phyloP scores from a whole-genome alignment of 53 echinoderm and acorn worm species.

The Crossaster papposus region DNA sequence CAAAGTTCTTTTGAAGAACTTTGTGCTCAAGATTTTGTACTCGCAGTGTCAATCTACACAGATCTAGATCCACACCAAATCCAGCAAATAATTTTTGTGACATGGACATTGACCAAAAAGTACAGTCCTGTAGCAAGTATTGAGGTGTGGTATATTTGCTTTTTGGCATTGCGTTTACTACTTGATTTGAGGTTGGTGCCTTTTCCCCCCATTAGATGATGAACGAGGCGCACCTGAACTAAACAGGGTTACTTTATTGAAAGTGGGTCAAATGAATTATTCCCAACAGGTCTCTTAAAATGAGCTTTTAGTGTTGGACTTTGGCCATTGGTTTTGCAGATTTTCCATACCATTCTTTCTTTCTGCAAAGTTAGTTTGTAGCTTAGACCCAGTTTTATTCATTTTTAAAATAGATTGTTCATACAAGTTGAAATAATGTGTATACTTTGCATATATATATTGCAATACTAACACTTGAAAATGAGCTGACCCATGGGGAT shows the following conservation, averaged over 20 bases:
- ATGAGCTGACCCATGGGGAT: too few species aligned
- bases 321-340: not conserved
- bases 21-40: too few species aligned
- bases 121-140: not conserved
- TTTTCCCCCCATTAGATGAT: not conserved
- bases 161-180: not conserved
- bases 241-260: conserved; percentile 22
- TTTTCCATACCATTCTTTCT: not conserved
- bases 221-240: not conserved
- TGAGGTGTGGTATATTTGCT: not conserved
- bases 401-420: not conserved
- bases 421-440: not conserved
- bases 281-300: conserved; percentile 21
- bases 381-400: not conserved
- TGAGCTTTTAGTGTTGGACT: not conserved
- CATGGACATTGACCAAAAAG: conserved; percentile 8
- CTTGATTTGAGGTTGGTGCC: not conserved
- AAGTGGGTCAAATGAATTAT: conserved; percentile 44
- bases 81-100: not conserved
- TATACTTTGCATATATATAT: not conserved
- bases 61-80: not conserved
- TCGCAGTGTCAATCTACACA: not conserved
- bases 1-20: too few species aligned
- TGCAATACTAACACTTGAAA: not conserved
- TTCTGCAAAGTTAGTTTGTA: not conserved